Evolutionary conservation across 2,113 vertebrate genomes (phyloP), one percentile per base, ranked within the genome.

Genomic region (Plotosus lineatus): DNA sequence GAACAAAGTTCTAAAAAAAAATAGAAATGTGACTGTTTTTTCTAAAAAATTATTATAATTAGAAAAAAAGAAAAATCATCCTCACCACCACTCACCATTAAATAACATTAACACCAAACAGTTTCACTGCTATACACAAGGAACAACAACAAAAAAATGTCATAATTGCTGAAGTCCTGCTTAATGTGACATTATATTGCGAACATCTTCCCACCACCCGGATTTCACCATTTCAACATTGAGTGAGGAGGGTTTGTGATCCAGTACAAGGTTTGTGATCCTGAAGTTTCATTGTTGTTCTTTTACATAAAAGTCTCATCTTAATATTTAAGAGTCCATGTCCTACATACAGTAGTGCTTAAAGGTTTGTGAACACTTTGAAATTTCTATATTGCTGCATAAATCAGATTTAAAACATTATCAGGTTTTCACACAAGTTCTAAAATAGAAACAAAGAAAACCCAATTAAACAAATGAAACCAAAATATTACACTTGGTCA

Each of bases 171-270:
- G 6, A 19, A 31, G 17, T 63, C 60, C 31, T 36, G 60, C 31
- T 36, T 36, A 17, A 61, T 17, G 31, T 36, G 60, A 63, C 31
- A 33, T 63, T 36, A 36, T 36, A 31, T 33, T 61, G 40, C 7
- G 36, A 42, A 42, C 14, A 23, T 3, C 63, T 69, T n/a, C 3
- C 44, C 40, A 69, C 40, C 23, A 23, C 19, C 31, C 26, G 36
- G 14, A 50, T 50, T 5, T 23, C 8, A 3, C 31, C 8, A 21
- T 17, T 42, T 28, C 26, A 38, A 50, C 72, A 42, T 19, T 11
- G n/a, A n/a, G n/a, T n/a, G n/a, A n/a, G n/a, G n/a, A 75, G 63
- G 40, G 36, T 63, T n/a, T 71, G 36, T 42, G 17, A 50, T 63
- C 31, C 19, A 26, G 31, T 21, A 60, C 28, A 42, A 44, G n/a